Percentiles rank a stretch among this genome's conserved stretches.
Evolutionary conservation across 2,113 vertebrate species (phyloP).

Genomic region (Psittacus erithacus): DNA sequence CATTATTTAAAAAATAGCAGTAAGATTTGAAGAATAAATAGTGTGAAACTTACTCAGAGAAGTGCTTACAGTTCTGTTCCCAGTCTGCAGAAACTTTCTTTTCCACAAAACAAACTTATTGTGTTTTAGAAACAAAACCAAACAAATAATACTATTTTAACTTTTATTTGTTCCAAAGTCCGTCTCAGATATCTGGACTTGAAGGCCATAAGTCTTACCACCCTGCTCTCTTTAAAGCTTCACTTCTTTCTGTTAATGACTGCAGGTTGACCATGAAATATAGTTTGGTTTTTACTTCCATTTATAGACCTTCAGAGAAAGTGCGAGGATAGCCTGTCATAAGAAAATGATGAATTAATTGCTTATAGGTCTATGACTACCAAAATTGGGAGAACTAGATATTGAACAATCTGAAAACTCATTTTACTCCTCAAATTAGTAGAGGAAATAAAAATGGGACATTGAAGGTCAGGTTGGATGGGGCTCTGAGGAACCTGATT

Average conservation of each 20-base stretch:
- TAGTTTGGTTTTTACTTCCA: background rate
- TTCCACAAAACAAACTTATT: background rate
- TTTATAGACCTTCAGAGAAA: background rate
- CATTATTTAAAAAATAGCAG: background rate
- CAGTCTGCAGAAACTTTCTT: background rate
- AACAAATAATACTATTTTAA: background rate
- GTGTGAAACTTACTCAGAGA: background rate
- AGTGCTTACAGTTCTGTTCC: background rate
- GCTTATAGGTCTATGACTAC: background rate
- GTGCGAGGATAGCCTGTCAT: background rate
- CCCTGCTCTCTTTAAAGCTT: background rate
- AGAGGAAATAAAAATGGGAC: background rate
- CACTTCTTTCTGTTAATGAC: background rate
- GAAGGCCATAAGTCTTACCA: background rate
- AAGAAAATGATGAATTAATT: background rate
- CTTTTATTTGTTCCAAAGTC: background rate
- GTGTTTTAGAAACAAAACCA: background rate
- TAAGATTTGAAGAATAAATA: background rate
- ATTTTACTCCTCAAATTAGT: background rate
- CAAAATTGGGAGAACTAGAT: background rate
- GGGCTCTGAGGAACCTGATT: background rate
- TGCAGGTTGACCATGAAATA: background rate
- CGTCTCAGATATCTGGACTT: background rate
- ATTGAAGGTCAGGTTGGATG: accelerated
- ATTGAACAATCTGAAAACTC: background rate